These are phyloP conservation scores for Hydrozoanthus tunicans DNA, from an alignment of 64 coral and sea anemone species.

Conservation along the genomic window DNA sequence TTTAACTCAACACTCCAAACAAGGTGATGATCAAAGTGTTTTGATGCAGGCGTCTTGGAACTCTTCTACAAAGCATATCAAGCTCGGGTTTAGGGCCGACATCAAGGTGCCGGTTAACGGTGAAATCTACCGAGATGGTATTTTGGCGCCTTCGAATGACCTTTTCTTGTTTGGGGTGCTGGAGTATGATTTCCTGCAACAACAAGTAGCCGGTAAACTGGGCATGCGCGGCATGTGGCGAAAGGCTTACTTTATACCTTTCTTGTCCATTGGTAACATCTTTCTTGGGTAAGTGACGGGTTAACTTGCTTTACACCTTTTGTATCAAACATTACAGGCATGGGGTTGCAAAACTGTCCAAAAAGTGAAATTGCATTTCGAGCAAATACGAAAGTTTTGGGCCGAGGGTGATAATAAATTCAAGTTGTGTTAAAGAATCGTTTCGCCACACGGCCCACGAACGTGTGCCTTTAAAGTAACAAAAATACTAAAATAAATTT, in stretches of 20 bases:
- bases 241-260: slow-evolving; percentile 74
- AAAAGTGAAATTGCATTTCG: too few relatives aligned
- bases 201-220: slow-evolving; percentile 72
- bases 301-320: background rate
- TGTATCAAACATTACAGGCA: too few relatives aligned
- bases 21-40: background rate
- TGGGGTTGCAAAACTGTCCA: too few relatives aligned
- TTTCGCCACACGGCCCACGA: too few relatives aligned
- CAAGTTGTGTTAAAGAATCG: too few relatives aligned
- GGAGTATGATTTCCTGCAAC: slow-evolving; percentile 78
- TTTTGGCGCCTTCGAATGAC: slow-evolving; percentile 79
- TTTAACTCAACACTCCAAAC: too few relatives aligned
- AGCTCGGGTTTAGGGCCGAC: slow-evolving; percentile 84
- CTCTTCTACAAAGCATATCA: slow-evolving; percentile 57
- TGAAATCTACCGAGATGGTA: slow-evolving; percentile 86
- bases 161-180: slow-evolving; percentile 79
- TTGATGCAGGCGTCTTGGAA: slow-evolving; percentile 80
- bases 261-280: slow-evolving; percentile 83
- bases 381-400: too few relatives aligned
- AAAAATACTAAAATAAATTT: too few relatives aligned
- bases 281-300: slow-evolving; percentile 65
- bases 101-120: slow-evolving; percentile 91
- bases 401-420: too few relatives aligned
- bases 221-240: slow-evolving; percentile 94
- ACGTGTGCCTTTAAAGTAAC: too few relatives aligned